phyloP scores from a whole-genome alignment of 2,797 vertebrate genomes.

The Xenentodon cancila region DNA sequence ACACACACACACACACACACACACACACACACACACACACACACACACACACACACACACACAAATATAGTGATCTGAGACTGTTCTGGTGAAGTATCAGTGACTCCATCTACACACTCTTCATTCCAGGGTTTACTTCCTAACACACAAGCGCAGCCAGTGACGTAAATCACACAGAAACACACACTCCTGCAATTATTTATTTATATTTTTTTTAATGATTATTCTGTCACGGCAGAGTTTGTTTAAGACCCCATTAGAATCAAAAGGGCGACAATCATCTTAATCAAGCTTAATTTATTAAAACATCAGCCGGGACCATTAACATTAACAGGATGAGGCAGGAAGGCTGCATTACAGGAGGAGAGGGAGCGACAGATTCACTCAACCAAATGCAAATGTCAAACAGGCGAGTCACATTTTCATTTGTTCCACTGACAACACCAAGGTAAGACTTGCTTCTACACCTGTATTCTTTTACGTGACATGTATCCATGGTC shows the following conservation, averaged over 20 bases:
- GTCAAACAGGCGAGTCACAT: no score
- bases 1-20: not conserved
- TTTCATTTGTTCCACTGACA: no score
- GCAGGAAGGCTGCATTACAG: slow-evolving; percentile 34
- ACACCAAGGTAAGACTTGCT: no score
- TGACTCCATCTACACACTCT: slow-evolving; percentile 25
- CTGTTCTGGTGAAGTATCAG: slow-evolving; percentile 31
- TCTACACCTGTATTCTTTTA: no score
- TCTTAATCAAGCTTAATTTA: slow-evolving; percentile 92
- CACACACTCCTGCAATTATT: slow-evolving; percentile 12
- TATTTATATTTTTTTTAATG: slow-evolving; percentile 62
- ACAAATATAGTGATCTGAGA: no score
- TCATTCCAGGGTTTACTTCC: slow-evolving; percentile 2
- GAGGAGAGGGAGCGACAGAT: slow-evolving; percentile 13
- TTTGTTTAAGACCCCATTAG: slow-evolving; percentile 94
- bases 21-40: slow-evolving; percentile 9
- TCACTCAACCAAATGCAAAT: slow-evolving; percentile 13
- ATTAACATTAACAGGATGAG: slow-evolving; percentile 69
- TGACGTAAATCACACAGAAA: no score
- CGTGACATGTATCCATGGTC: no score
- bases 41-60: no score
- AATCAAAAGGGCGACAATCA: slow-evolving; percentile 89
- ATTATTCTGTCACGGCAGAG: slow-evolving; percentile 85
- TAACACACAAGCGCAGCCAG: slow-evolving; percentile 22
- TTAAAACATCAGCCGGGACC: slow-evolving; percentile 73